A percentile compares a stretch with the other conserved stretches of the same genome.
Conservation (phyloP, 2,113 vertebrate species). For the Poicephalus meyeri region DNA sequence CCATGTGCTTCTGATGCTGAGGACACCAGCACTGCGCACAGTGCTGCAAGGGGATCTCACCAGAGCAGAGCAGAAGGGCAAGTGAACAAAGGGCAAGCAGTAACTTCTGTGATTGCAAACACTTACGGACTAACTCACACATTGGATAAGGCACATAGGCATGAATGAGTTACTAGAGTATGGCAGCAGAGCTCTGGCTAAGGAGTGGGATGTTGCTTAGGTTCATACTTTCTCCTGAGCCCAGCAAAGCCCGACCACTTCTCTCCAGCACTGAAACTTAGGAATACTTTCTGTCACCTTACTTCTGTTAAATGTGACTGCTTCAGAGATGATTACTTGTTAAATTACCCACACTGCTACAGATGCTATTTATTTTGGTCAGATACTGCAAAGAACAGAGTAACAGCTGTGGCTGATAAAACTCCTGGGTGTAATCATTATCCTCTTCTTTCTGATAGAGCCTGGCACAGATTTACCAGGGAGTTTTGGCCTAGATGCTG, state of each 20-base stretch:
- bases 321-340: neutral
- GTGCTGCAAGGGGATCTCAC: neutral
- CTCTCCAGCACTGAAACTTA: neutral
- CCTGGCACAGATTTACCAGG: conserved; percentile 47
- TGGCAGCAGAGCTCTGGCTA: neutral
- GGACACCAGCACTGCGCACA: neutral
- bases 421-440: conserved; percentile 48
- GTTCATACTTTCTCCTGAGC: neutral
- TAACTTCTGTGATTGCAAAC: neutral
- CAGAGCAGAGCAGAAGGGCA: neutral
- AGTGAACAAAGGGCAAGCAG: neutral
- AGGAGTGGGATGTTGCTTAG: neutral
- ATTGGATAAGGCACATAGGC: neutral
- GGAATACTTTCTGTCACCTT: neutral
- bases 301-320: neutral
- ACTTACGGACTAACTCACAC: accelerated
- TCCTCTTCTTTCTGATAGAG: conserved; percentile 38
- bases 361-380: conserved; percentile 68
- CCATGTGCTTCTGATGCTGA: neutral
- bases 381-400: conserved; percentile 49
- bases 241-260: neutral
- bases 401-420: conserved; percentile 68
- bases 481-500: conserved; percentile 17
- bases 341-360: neutral
- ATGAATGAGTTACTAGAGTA: neutral